These are phyloP conservation scores for Spodoptera frugiperda DNA, from an alignment of 1,140 invertebrate genomes.

Conservation along the genomic window DNA sequence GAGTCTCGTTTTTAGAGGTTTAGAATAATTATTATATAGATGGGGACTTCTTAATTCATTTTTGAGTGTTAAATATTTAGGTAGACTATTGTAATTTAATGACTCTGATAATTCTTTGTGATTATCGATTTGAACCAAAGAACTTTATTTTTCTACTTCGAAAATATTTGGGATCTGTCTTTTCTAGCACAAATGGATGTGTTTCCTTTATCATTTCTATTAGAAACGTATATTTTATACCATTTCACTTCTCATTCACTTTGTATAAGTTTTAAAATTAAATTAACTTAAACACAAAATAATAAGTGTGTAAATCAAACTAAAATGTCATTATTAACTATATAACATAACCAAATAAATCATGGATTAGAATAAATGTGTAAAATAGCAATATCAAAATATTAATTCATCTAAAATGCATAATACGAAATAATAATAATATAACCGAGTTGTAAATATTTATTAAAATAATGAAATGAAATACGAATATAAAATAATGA, in stretches of 20 bases:
- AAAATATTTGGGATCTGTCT: conserved; percentile 9
- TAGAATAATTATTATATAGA: not conserved
- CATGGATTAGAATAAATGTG: not conserved
- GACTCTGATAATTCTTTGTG: conserved; percentile 3
- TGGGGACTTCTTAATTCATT: not conserved
- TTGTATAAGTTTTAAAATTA: not conserved
- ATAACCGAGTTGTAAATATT: conserved; percentile 28
- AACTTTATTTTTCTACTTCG: conserved; percentile 24
- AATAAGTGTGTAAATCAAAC: not conserved
- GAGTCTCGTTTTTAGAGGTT: not conserved
- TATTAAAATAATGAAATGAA: not conserved
- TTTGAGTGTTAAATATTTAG: not conserved
- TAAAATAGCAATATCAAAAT: not conserved
- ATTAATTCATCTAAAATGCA: not conserved
- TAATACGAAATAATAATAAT: not conserved
- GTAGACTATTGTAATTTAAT: conserved; percentile 21
- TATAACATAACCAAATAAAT: not conserved
- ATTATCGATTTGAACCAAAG: conserved; percentile 40
- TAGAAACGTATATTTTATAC: not conserved
- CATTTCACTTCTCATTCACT: not conserved
- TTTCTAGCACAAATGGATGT: conserved; percentile 41
- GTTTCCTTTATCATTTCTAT: conserved; percentile 43
- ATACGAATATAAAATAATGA: no score
- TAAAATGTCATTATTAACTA: not conserved
- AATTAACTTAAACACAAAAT: no score